Evolutionary conservation across 2,888 invertebrate species (phyloP).

Genomic region (Chloromyia formosa): DNA sequence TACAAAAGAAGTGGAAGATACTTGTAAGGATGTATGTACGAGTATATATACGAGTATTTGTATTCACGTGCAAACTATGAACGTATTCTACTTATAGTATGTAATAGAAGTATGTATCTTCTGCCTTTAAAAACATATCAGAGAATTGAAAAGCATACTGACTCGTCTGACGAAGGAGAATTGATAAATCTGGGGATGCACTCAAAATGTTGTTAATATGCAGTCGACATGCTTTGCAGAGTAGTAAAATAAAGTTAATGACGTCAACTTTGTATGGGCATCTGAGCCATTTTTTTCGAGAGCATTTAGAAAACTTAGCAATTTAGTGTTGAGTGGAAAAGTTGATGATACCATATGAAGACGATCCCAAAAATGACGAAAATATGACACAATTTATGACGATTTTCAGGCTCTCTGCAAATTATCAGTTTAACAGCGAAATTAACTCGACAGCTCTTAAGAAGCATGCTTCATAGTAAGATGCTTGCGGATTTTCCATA

Average conservation of each 20-base stretch:
- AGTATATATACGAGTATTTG: background rate
- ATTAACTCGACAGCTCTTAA: background rate
- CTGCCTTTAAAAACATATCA: background rate
- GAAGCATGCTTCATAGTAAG: no score
- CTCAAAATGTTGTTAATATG: conserved; percentile 7
- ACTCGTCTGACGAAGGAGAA: background rate
- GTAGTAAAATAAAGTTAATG: conserved; percentile 24
- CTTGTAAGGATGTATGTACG: background rate
- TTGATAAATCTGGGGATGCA: conserved; percentile 18
- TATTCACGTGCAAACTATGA: background rate
- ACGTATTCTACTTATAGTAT: background rate
- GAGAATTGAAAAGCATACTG: background rate
- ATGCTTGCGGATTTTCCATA: no score
- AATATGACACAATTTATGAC: conserved; percentile 24
- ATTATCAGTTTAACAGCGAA: conserved; percentile 28
- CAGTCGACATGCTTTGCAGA: background rate
- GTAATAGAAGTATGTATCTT: background rate
- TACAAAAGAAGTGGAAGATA: background rate
- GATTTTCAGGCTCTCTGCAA: conserved; percentile 25
- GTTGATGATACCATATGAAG: background rate
- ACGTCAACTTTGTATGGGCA: background rate
- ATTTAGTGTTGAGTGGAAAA: background rate
- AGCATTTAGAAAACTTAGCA: background rate
- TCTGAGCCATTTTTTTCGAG: background rate
- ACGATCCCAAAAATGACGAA: conserved; percentile 9